Evolutionary conservation across 2,113 vertebrate species (phyloP), one percentile per base, ranked within the genome.

Genomic region (Triplophysa tibetana): DNA sequence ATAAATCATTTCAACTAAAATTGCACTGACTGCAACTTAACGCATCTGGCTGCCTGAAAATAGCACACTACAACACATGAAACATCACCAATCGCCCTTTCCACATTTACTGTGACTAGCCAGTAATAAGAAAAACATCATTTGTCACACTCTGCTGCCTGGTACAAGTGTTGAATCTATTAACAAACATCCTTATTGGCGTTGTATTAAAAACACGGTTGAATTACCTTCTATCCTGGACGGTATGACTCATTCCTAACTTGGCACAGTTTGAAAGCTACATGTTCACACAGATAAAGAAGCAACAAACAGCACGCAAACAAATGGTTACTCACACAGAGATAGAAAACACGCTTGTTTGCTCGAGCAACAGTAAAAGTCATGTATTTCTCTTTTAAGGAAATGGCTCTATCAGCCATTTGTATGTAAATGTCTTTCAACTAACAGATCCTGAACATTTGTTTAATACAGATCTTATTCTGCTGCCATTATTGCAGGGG

Each of bases 1-100:
- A 41, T 63, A 12, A 79, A 79, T 80, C 58, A 66, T 58, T 74
- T 73, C 6, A 75, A 63, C 45, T 38, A 13, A 78, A 60, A 66
- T 26, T 67, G 23, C 62, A 73, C n/a, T 3, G 21, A 66, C 75
- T 73, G 13, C 14, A 24, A 5, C 62, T 29, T 19, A 70, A 70
- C 24, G 26, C 58, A 60, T 63, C 77, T 74, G 62, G 62, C 48
- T 80, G 3, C 26, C 72, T 38, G 33, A 45, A 75, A 52, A 83
- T 61, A 83, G 67, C 61, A 8, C 26, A 17, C 58, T 24, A 4
- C 64, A 75, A 75, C 43, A 62, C 63, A 79, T 29, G 66, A 73
- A 70, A 10, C 38, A 23, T 65, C 66, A 52, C 33, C 65, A 58
- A 54, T 23, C 65, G n/a, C 62, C n/a, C 17, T 79, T 74, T 82